These are phyloP conservation scores for Diaperis boleti DNA, from an alignment of 2,888 invertebrate genomes.

Conservation along the genomic window DNA sequence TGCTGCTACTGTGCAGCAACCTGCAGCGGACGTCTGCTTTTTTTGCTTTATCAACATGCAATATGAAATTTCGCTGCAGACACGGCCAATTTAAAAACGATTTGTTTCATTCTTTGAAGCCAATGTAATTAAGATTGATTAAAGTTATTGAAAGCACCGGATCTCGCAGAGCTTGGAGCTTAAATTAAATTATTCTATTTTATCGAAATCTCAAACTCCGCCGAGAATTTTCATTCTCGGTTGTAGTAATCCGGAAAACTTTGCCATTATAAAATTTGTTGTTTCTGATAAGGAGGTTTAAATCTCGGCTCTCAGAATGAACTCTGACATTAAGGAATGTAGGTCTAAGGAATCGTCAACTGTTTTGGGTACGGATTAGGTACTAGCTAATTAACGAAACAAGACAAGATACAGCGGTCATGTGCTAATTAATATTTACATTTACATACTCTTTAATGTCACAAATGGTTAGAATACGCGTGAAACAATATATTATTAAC, in stretches of 20 bases:
- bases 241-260: not conserved
- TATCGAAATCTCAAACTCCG: constrained; percentile 1
- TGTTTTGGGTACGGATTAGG: too few relatives aligned
- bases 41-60: constrained; percentile 19
- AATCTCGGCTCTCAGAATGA: too few relatives aligned
- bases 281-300: too few relatives aligned
- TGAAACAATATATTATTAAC: not conserved
- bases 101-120: constrained; percentile 7
- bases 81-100: constrained; percentile 10
- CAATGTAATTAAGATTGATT: constrained; percentile 4
- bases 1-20: constrained; percentile 19
- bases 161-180: not conserved
- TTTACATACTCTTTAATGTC: too few relatives aligned
- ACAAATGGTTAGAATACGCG: too few relatives aligned
- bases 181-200: not conserved
- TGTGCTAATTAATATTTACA: too few relatives aligned
- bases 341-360: too few relatives aligned
- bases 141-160: not conserved
- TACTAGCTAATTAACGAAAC: too few relatives aligned
- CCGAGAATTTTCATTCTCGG: not conserved
- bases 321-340: too few relatives aligned
- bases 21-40: constrained; percentile 30
- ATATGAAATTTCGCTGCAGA: constrained; percentile 19
- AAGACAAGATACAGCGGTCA: too few relatives aligned
- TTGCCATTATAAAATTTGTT: not conserved